Conservation (phyloP, 2,888 invertebrate genomes). For the Drosophila eohydei region DNA sequence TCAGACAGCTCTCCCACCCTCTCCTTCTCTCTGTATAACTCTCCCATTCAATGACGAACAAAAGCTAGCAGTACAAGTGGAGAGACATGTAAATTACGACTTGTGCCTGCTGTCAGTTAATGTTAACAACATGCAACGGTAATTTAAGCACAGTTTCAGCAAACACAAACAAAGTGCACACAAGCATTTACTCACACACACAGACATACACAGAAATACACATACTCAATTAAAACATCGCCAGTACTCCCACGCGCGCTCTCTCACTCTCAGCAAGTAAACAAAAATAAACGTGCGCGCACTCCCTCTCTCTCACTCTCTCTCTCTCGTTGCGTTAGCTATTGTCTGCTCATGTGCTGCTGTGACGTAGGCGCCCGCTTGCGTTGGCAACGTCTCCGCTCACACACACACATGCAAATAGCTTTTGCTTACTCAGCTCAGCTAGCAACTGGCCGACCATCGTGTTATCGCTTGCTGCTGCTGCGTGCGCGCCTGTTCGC, state of each 20-base stretch:
- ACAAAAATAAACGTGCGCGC: slow-evolving; percentile 5
- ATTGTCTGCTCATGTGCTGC: slow-evolving; percentile 39
- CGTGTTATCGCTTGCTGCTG: slow-evolving; percentile 47
- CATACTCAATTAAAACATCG: slow-evolving; percentile 6
- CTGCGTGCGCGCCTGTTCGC: slow-evolving; percentile 74
- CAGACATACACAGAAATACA: slow-evolving; percentile 10
- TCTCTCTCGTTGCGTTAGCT: slow-evolving; percentile 18
- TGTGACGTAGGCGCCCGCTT: slow-evolving; percentile 64
- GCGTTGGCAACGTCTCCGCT: slow-evolving; percentile 41
- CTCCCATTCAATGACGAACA: background rate
- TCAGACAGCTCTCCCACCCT: background rate
- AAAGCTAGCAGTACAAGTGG: slow-evolving; percentile 32
- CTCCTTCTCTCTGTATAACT: background rate
- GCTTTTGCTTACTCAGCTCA: slow-evolving; percentile 42
- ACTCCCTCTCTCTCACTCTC: background rate
- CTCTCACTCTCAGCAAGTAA: slow-evolving; percentile 33
- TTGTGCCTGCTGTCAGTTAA: slow-evolving; percentile 62
- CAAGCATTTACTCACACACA: slow-evolving; percentile 4
- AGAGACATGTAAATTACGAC: slow-evolving; percentile 55
- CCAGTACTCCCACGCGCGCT: slow-evolving; percentile 60
- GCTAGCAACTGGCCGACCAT: slow-evolving; percentile 29
- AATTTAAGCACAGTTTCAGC: slow-evolving; percentile 40
- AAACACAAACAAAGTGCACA: slow-evolving; percentile 22
- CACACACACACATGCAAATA: slow-evolving; percentile 34
- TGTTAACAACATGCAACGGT: slow-evolving; percentile 59